Percentiles rank a stretch among this genome's conserved stretches.
These are phyloP conservation scores for Apodemus agrarius DNA, from an alignment of 2,797 vertebrate genomes.

Conservation along the genomic window DNA sequence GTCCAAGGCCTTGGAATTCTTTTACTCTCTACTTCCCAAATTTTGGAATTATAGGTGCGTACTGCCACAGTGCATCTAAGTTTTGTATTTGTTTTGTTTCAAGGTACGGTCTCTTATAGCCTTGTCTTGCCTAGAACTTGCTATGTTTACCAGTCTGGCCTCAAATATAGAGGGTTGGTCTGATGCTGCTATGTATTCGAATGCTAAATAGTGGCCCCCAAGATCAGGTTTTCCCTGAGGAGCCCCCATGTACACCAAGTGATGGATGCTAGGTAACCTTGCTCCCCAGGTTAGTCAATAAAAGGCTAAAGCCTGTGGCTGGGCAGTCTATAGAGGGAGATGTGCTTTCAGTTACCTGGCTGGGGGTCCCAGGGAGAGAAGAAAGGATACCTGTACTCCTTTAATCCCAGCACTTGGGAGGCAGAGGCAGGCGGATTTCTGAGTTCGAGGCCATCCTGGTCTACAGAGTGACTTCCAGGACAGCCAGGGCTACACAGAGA, in stretches of 20 bases:
- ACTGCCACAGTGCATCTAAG: neutral
- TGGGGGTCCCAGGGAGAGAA: neutral
- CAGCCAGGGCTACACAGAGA: too few species aligned
- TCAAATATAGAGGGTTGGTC: neutral
- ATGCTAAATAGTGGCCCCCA: neutral
- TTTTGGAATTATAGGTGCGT: neutral
- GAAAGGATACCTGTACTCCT: too few species aligned
- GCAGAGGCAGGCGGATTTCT: too few species aligned
- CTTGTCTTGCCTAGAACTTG: neutral
- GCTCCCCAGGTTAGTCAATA: neutral
- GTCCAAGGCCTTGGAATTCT: neutral
- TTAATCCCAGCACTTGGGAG: too few species aligned
- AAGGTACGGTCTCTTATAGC: neutral
- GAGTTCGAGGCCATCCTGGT: too few species aligned
- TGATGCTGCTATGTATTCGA: neutral
- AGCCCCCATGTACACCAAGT: neutral
- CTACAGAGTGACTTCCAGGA: too few species aligned
- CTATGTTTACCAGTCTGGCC: neutral
- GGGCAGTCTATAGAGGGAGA: neutral
- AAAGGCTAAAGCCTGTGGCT: neutral
- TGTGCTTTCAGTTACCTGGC: neutral
- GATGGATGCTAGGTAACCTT: neutral
- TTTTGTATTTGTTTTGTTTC: neutral
- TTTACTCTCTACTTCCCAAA: too few species aligned
- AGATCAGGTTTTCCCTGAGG: neutral